Base-by-base conservation (phyloP, 2,797 vertebrate species). In the Protosalanx chinensis region DNA sequence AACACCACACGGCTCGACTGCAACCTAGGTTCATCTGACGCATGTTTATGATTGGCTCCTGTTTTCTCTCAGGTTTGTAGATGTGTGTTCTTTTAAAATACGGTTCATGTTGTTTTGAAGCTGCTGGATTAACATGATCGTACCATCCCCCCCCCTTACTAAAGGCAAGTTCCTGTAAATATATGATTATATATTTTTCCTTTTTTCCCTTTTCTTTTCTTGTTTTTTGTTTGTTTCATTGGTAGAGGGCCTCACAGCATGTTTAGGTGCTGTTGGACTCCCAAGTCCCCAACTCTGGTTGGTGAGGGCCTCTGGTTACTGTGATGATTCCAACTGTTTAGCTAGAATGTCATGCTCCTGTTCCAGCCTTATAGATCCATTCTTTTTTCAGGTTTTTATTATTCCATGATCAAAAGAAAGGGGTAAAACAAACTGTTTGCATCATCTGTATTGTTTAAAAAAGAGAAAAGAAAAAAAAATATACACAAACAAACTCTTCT, bases 1-100 rank as follows among this genome's bases (percentile, higher is more conserved):
- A 83, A 86, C 82, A 84, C 78, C 87, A 88, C 82, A 84, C 66
- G 77, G 71, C 71, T 85, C 76, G 78, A 85, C 82, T 74, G 76
- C 76, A 83, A 75, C 82, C 80, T 79, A 89, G 91, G 92, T 86
- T 86, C 68, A 72, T 81, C 94, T 96, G 93, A 95, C 95, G 94
- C 92, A 86, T 95, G 94, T 96, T 93, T 95, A 93, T 92, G 87
- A 82, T 95, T 94, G 92, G 93, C 91, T 91, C 76, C 88, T 85
- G 83, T 83, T 97, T 97, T 95, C 95, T 95, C 97, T 97, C 97
- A 98, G 96, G 96, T 98, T 96, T 94, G 96, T 97, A 96, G 94
- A 97, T 95, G 94, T 98, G 94, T 98, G 97, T 96, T 27, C 1
- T 27, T 27, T 96, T 90, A 81, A 97, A 97, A 95, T 95, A 93